Base-by-base conservation (phyloP, 1,140 invertebrate species). In the Trialeurodes vaporariorum region DNA sequence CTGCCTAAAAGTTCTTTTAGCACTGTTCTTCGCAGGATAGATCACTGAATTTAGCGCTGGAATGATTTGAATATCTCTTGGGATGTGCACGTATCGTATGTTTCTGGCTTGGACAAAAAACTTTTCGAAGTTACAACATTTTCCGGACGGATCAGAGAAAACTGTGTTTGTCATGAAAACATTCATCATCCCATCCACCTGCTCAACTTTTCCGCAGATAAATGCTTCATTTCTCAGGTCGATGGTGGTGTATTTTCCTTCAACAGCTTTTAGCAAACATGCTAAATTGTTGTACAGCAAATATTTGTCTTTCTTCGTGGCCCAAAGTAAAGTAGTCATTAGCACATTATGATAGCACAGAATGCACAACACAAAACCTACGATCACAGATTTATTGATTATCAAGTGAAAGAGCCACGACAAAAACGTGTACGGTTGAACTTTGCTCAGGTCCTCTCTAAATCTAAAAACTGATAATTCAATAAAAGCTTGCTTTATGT, bases 31-130 rank as follows among this genome's bases (percentile, higher is more conserved):
- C n/a, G n/a, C n/a, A n/a, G n/a, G n/a, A n/a, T n/a, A n/a, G n/a
- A n/a, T n/a, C n/a, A n/a, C n/a, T n/a, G n/a, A n/a, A n/a, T n/a
- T n/a, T n/a, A n/a, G n/a, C n/a, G n/a, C n/a, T n/a, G n/a, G n/a
- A n/a, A n/a, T n/a, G n/a, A n/a, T n/a, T n/a, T n/a, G n/a, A 49
- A 86, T 84, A 68, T 80, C 76, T 68, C 83, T 79, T 26, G 87
- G 86, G 69, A 88, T 82, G 67, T 87, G 85, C 2, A 89, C 82
- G 75, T 82, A 85, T 72, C 86, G 79, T 67, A 89, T 83, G 67
- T 86, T 86, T 67, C 83, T 75, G 11, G 81, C 83, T 61, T 85
- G 84, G 22, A 89, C 74, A 76, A 85, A 88, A 70, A 88, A 82
- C 62, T 78, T 75, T 2, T 81, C 77, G 71, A 79, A 83, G 17